Base-by-base conservation (phyloP, 2,797 vertebrate species). In the Cuniculus paca region DNA sequence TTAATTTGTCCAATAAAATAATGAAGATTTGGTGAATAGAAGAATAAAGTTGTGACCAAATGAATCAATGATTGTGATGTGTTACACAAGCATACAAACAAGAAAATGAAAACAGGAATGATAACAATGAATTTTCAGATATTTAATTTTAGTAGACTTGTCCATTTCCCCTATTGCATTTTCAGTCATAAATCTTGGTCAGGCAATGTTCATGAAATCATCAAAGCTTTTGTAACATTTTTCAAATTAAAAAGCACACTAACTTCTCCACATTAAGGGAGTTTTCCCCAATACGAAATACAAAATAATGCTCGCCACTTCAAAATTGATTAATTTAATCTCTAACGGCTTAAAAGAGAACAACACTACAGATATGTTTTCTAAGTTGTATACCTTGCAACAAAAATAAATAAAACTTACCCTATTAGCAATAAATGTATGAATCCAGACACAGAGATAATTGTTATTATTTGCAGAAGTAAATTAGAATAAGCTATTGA, bases 251-350 rank as follows among this genome's bases (percentile, higher is more conserved):
- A 65, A 56, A 90, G 50, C 2, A 31, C 22, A 79, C 91, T n/a
- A 91, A 54, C 42, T 95, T 93, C 42, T 80, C 82, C 68, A 60
- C 13, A 83, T 74, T 60, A 92, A 7, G 70, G 42, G 20, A 87
- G 6, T 83, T 90, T 63, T 95, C 81, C 42, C 48, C n/a, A 91
- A 70, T 70, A 80, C 89, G 91, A 87, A 91, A 54, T 70, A 52
- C 5, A 87, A 82, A 93, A 56, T 56, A 93, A 74, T 87, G 26
- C 0, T 90, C 28, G 74, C 24, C 28, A 52, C 54, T 94, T 90
- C 50, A 90, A 90, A 96, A 68, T 26, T 78, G 24, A 70, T 58
- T 83, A 82, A 50, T 2, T 63, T 90, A 68, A 24, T 68, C 6
- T 65, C 31, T 70, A 77, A 83, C 60, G 20, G 11, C 50, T 70